Evolutionary conservation across 2,797 vertebrate genomes (phyloP).

Genomic region (Enteromius paludinosus): DNA sequence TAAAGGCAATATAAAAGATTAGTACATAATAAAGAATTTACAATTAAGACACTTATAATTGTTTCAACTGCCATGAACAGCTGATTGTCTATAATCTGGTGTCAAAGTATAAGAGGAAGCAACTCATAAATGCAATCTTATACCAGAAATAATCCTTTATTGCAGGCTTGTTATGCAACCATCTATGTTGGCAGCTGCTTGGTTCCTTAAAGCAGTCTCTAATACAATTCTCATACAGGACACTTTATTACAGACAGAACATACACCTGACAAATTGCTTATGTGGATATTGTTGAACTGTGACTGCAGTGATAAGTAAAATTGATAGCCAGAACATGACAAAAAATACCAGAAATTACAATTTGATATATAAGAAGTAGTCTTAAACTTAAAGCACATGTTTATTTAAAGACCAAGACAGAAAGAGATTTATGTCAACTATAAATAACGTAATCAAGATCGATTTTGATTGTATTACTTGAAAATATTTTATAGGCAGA

Average conservation of each 20-base stretch:
- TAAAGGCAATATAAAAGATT: background rate
- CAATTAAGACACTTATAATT: background rate
- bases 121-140: slow-evolving; percentile 23
- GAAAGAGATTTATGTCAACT: background rate
- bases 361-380: background rate
- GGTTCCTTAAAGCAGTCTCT: background rate
- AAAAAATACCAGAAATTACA: background rate
- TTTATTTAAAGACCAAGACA: background rate
- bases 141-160: slow-evolving; percentile 31
- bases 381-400: background rate
- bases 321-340: background rate
- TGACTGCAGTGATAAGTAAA: background rate
- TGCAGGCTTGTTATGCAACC: background rate
- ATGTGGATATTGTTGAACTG: background rate
- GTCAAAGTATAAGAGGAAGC: background rate
- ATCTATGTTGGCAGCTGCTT: background rate
- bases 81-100: background rate
- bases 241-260: slow-evolving; percentile 10
- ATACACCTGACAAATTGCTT: background rate
- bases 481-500: background rate
- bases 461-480: background rate
- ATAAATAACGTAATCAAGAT: background rate
- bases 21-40: background rate
- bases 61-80: background rate
- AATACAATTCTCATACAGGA: slow-evolving; percentile 16